A percentile compares a stretch with the other conserved stretches of the same genome.
phyloP scores from a whole-genome alignment of 2,797 vertebrate genomes.

The Paedocypris micromegethes region DNA sequence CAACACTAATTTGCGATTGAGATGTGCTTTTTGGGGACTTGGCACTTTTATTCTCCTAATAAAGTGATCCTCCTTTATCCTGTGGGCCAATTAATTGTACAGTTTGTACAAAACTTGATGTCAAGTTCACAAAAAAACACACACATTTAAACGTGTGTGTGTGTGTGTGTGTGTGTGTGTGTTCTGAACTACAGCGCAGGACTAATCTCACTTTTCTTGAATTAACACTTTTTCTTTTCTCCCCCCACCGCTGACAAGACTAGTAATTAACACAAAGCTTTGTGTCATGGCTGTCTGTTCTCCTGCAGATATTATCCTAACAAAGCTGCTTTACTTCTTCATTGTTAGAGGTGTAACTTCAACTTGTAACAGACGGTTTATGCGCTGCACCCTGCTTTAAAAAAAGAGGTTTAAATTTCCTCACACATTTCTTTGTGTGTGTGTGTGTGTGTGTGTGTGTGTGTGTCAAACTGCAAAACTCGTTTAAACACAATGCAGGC shows the following conservation, averaged over 20 bases:
- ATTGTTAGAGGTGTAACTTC: constrained; percentile 33
- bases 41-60: no score
- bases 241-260: no score
- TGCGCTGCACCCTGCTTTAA: constrained; percentile 38
- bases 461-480: constrained; percentile 19
- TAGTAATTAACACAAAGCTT: constrained; percentile 27
- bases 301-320: constrained; percentile 23
- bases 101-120: no score
- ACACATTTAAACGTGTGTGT: no score
- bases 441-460: neutral
- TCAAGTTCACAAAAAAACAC: no score
- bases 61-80: no score
- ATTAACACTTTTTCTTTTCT: neutral
- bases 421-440: constrained; percentile 18
- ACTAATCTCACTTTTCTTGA: no score
- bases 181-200: no score
- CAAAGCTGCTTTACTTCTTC: constrained; percentile 36
- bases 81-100: no score
- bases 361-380: constrained; percentile 38
- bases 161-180: no score
- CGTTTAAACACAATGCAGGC: constrained; percentile 21
- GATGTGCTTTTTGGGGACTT: no score
- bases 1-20: no score
- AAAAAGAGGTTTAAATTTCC: constrained; percentile 13
- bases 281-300: constrained; percentile 5